Evolutionary conservation across 2,888 invertebrate species (phyloP).

Genomic region (Rhamphomyia laevipes): DNA sequence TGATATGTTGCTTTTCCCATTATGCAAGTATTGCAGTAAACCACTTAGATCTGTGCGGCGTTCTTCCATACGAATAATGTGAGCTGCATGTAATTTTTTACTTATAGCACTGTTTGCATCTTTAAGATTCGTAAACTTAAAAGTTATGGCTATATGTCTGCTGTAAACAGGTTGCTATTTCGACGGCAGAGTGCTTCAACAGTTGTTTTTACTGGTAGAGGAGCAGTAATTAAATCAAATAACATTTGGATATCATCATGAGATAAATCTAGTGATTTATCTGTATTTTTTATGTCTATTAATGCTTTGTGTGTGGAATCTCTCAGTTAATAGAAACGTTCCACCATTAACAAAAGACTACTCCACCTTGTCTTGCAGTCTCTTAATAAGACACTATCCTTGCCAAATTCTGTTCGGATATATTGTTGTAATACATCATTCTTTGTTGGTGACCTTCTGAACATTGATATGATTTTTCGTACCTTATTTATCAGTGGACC

Average conservation of each 20-base stretch:
- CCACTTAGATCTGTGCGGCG: neutral
- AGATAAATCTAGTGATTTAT: neutral
- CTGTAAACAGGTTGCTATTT: neutral
- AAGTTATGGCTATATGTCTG: neutral
- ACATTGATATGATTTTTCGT: slow-evolving; percentile 1
- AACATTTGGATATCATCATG: neutral
- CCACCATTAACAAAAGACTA: neutral
- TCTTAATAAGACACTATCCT: neutral
- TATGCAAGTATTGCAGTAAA: neutral
- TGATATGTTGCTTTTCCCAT: neutral
- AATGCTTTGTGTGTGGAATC: neutral
- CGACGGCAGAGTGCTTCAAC: neutral
- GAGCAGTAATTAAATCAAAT: neutral
- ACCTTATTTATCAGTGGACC: neutral
- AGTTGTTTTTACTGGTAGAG: neutral
- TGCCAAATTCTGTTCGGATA: neutral
- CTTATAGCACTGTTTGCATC: neutral
- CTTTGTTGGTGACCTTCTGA: neutral
- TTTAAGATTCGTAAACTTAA: slow-evolving; percentile 1
- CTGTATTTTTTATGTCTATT: neutral
- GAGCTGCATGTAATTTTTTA: neutral
- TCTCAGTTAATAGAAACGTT: neutral
- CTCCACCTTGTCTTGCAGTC: neutral
- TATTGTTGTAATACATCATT: slow-evolving; percentile 7
- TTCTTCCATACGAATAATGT: neutral